A percentile compares a stretch with the other conserved stretches of the same genome.
These are phyloP conservation scores for Montipora sp. DNA, from an alignment of 64 coral and sea anemone genomes.

Conservation along the genomic window DNA sequence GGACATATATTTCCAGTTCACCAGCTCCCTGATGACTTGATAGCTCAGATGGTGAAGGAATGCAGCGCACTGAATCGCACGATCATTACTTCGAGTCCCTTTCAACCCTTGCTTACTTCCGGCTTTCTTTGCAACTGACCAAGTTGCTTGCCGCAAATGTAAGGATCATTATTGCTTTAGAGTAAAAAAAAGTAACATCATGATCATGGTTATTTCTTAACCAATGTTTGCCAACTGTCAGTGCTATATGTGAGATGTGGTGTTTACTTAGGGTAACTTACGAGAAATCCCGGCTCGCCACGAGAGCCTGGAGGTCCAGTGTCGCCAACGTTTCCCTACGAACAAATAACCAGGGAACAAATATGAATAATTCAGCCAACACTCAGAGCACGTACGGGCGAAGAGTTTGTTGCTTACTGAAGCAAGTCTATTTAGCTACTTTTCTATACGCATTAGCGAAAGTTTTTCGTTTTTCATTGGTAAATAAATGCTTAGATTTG, in stretches of 20 bases:
- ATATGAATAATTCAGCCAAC: not conserved
- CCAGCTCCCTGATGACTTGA: no score
- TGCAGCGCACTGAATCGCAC: no score
- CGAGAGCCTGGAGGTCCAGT: conserved; percentile 18
- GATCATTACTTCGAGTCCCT: no score
- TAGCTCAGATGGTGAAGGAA: no score
- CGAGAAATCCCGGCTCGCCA: conserved; percentile 27
- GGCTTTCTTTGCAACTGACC: no score
- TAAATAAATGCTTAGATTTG: not conserved
- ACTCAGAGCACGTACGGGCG: not conserved
- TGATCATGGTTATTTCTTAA: not conserved
- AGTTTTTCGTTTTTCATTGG: not conserved
- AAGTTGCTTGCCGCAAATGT: no score
- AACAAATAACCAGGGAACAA: not conserved
- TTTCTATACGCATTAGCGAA: not conserved
- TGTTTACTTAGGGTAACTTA: not conserved
- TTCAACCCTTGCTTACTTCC: no score
- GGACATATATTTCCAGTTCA: no score
- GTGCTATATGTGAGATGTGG: not conserved
- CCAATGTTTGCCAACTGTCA: not conserved
- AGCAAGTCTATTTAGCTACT: not conserved
- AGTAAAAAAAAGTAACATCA: not conserved
- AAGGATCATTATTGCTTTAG: no score
- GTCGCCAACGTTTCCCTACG: conserved; percentile 25
- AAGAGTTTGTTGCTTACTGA: no score